These are phyloP conservation scores for Caenorhabditis imperialis DNA, from an alignment of 2,888 invertebrate genomes.

Conservation along the genomic window DNA sequence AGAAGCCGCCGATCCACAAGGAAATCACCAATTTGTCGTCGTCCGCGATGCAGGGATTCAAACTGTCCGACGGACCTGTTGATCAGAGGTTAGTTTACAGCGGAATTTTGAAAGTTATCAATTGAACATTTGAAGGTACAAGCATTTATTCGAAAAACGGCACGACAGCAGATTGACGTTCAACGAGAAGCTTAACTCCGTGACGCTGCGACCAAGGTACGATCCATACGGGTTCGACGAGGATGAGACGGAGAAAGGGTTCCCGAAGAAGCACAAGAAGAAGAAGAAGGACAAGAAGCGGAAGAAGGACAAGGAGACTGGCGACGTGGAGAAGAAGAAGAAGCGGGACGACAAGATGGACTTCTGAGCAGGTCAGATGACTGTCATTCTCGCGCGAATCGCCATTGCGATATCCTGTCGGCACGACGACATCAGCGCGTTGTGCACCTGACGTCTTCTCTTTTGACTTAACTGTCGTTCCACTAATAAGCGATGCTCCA, in stretches of 20 bases:
- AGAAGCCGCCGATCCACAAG: constrained; percentile 72
- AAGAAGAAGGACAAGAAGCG: constrained; percentile 65
- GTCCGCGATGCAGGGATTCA: constrained; percentile 65
- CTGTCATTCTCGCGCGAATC: constrained; percentile 65
- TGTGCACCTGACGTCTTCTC: constrained; percentile 79
- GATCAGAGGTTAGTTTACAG: constrained; percentile 60
- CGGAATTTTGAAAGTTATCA: not conserved
- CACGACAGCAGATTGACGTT: constrained; percentile 18
- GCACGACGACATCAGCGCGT: constrained; percentile 63
- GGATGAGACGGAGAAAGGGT: constrained; percentile 23
- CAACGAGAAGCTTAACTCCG: constrained; percentile 29
- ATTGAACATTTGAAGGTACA: constrained; percentile 41
- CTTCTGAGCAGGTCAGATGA: too few relatives aligned
- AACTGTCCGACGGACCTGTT: constrained; percentile 63
- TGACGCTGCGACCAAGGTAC: constrained; percentile 8
- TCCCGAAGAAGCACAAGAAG: constrained; percentile 52
- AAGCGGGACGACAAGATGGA: constrained; percentile 53
- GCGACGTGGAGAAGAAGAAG: constrained; percentile 51
- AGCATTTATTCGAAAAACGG: constrained; percentile 56
- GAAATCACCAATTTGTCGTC: constrained; percentile 61
- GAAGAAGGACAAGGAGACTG: constrained; percentile 10
- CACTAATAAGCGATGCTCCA: constrained; percentile 33
- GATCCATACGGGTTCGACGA: constrained; percentile 24
- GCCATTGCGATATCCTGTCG: constrained; percentile 65
- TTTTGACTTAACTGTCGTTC: constrained; percentile 81